A percentile compares a stretch with the other conserved stretches of the same genome.
Evolutionary conservation across 2,113 vertebrate species (phyloP).

Genomic region (Plecturocebus donacophilus): DNA sequence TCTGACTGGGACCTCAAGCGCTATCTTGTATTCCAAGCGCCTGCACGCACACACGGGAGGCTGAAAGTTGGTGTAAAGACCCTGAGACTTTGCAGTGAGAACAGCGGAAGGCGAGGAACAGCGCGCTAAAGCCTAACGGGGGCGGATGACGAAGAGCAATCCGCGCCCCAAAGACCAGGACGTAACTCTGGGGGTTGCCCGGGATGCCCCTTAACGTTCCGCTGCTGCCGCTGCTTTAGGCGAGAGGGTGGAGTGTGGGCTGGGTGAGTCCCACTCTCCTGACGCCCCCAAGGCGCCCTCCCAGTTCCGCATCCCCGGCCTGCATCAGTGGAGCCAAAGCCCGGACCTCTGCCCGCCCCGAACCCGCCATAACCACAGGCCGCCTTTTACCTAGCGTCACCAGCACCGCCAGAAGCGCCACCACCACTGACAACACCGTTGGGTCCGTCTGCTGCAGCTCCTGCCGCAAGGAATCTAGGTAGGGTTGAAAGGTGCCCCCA

Average conservation of each 20-base stretch:
- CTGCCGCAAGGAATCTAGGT: slow-evolving; percentile 77
- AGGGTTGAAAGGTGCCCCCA: slow-evolving; percentile 68
- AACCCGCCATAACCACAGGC: not conserved
- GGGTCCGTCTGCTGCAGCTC: slow-evolving; percentile 77
- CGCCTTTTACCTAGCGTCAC: slow-evolving; percentile 80
- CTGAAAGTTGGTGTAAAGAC: not conserved
- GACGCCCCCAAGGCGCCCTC: not conserved
- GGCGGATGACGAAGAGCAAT: not conserved
- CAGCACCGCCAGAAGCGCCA: slow-evolving; percentile 79
- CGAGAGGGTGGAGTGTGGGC: accelerated
- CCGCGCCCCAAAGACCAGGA: not conserved
- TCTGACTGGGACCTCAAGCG: not conserved
- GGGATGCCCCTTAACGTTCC: not conserved
- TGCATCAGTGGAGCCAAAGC: not conserved
- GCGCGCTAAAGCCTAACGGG: not conserved
- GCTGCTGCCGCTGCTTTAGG: not conserved
- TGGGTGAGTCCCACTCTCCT: too few relatives aligned
- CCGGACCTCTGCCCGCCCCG: not conserved
- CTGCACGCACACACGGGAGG: not conserved
- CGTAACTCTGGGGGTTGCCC: not conserved
- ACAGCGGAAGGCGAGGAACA: too few relatives aligned
- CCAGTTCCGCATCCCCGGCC: not conserved
- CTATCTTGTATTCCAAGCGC: not conserved
- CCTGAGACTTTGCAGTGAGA: not conserved
- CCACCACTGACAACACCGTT: slow-evolving; percentile 74